Base-by-base conservation (phyloP, 2,113 vertebrate genomes). In the Lanius collurio region DNA sequence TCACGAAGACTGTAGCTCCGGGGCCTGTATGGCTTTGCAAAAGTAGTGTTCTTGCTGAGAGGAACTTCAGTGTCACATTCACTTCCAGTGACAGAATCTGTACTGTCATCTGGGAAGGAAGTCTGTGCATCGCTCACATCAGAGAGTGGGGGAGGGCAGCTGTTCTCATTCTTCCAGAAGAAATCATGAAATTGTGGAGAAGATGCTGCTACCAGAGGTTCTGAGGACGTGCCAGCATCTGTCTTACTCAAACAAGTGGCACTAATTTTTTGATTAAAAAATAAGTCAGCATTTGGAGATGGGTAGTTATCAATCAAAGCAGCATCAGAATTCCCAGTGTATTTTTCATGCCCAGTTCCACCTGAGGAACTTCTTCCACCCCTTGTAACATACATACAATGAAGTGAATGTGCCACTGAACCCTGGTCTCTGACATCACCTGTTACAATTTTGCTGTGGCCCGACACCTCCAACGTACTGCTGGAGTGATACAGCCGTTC, bases 51-150 rank as follows among this genome's bases (percentile, higher is more conserved):
- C 91, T 94, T 95, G 94, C 94, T 98, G 78, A 98, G 85, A 7
- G 98, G 98, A 78, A 98, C 64, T 60, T 99, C 98, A 16, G 99
- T 99, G 88, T 98, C 98, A 86, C 98, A 98, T 41, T 99, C 98
- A 30, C 98, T 99, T 60, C 97, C 98, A 37, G 96, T 95, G 68
- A 98, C 60, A 24, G 98, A 99, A 57, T 81, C 90, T 10, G 63
- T 24, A 12, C 98, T 98, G 37, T 98, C 96, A 0, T 97, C 98
- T 67, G 73, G 98, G 78, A 96, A 92, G 28, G 95, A 97, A 8
- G 89, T 86, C 14, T 97, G 96, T 30, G 41, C 30, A 15, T 97
- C 75, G 2, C 95, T 98, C n/a, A 77, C 37, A 26, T 96, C 94
- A 13, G 97, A 97, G 7, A 39, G 19, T 2, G n/a, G 77, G 55